These are phyloP conservation scores for Sinotaia quadrata DNA, from an alignment of 2,888 invertebrate genomes.

Conservation along the genomic window DNA sequence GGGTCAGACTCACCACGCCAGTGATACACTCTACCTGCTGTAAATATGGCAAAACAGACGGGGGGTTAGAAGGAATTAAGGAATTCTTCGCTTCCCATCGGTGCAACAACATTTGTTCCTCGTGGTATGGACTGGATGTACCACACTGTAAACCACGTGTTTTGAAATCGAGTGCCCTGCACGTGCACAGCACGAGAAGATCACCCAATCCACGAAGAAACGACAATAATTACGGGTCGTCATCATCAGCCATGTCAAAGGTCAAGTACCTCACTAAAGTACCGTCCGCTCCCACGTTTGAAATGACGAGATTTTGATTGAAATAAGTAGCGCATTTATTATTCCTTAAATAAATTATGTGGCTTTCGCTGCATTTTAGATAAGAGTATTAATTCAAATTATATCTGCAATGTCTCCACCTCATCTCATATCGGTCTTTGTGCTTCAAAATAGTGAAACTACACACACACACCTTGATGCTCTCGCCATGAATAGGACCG, in stretches of 20 bases:
- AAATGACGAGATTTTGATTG: constrained; percentile 13
- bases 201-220: constrained; percentile 7
- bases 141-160: background rate
- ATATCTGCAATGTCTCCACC: no score
- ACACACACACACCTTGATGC: no score
- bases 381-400: no score
- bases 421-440: no score
- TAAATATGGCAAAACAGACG: constrained; percentile 34
- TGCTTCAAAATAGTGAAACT: no score
- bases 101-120: constrained; percentile 41
- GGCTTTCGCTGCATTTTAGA: no score
- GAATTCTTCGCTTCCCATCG: constrained; percentile 40
- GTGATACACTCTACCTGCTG: constrained; percentile 36
- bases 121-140: constrained; percentile 28
- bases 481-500: no score
- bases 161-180: constrained; percentile 1
- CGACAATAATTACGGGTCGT: background rate
- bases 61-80: constrained; percentile 27
- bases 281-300: constrained; percentile 20
- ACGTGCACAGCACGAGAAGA: background rate
- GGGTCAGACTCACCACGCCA: constrained; percentile 37
- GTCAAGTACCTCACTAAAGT: constrained; percentile 12
- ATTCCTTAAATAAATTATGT: no score
- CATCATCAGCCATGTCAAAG: background rate
- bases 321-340: no score